Evolutionary conservation across 1,140 invertebrate genomes (phyloP), one percentile per base, ranked within the genome.

Genomic region (Brachionus angularis): DNA sequence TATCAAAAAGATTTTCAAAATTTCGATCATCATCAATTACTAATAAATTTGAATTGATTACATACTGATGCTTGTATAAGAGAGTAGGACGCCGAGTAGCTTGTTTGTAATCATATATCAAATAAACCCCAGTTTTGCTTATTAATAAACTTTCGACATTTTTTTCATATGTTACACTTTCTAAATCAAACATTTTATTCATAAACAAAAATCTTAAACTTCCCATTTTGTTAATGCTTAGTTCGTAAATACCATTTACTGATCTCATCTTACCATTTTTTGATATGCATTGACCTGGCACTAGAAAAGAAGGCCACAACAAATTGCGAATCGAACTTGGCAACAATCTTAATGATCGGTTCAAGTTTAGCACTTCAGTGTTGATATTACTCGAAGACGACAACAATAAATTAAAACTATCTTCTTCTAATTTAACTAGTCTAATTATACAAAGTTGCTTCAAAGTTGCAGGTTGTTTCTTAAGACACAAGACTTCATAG

Each of bases 101-200:
- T 16, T 42, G 39, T 10, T 67, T 67, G 8, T 47, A 23, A 21
- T 67, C 62, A 34, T 67, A 67, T 12, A 67, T 36, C 12, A 67
- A 21, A 34, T 16, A 67, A 14, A 67, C 31, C 5, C 62, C 62
- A 12, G 18, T 23, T 10, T 46, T 31, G 16, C 47, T 67, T n/a
- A 67, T 21, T 14, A 67, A 46, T 29, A 67, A 18, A 49, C 42
- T 67, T 67, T 67, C 62, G 12, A 67, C 62, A 36, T 67, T 67
- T 67, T 67, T 67, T 18, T 67, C 62, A 31, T 47, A 67, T 10
- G 62, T 67, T 31, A 50, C 36, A 21, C 33, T 67, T 16, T 23
- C 14, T 21, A 8, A 21, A 23, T 23, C 39, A 50, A 29, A 50
- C 47, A 4, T 34, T 10, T 67, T 46, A 10, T 16, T 10, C 39